These are phyloP conservation scores for Allacma fusca DNA, from an alignment of 2,888 invertebrate species.

Conservation along the genomic window DNA sequence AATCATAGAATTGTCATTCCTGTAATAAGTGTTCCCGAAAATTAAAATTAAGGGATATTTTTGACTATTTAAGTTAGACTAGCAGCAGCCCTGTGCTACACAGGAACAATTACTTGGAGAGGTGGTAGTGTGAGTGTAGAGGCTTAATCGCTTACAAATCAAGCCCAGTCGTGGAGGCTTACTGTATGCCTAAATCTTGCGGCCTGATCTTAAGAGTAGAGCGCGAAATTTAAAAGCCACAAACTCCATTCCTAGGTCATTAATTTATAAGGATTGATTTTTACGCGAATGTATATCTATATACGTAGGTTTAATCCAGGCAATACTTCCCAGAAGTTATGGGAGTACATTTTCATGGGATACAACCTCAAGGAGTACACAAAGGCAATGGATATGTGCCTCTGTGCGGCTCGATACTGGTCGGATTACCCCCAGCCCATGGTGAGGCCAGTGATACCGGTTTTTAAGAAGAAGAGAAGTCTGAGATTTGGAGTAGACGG, in stretches of 20 bases:
- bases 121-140: too few species aligned
- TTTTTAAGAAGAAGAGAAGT: constrained; percentile 1
- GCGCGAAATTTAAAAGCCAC: too few species aligned
- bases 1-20: not conserved
- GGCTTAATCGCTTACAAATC: too few species aligned
- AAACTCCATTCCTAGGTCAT: too few species aligned
- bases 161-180: too few species aligned
- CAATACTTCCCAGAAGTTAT: not conserved
- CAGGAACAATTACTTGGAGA: too few species aligned
- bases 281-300: not conserved
- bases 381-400: constrained; percentile 7
- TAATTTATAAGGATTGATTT: too few species aligned
- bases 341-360: constrained; percentile 26
- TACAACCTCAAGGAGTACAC: not conserved
- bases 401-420: not conserved
- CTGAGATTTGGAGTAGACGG: not conserved
- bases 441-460: constrained; percentile 12
- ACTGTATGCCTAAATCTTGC: too few species aligned
- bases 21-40: not conserved
- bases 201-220: too few species aligned
- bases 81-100: too few species aligned
- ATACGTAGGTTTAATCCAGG: constrained; percentile 16
- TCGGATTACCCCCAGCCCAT: constrained; percentile 1
- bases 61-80: too few species aligned
- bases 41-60: not conserved